phyloP scores from a whole-genome alignment of 1,140 invertebrate genomes.

The Drosophila ogumai region DNA sequence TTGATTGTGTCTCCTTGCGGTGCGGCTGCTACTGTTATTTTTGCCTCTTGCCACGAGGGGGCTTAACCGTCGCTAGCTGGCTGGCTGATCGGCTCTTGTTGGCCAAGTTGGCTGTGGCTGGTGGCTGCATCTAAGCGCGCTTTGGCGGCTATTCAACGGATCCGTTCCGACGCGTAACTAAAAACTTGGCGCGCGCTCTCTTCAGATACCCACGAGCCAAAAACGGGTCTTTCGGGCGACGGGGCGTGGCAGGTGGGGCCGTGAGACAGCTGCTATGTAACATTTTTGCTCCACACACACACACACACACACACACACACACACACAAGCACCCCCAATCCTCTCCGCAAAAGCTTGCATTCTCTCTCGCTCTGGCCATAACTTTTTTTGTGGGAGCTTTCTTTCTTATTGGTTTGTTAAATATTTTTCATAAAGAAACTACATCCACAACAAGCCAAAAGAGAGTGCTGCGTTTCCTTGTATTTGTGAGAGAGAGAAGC shows the following conservation, averaged over 20 bases:
- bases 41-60: slow-evolving; percentile 17
- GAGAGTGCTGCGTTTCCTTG: slow-evolving; percentile 19
- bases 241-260: slow-evolving; percentile 37
- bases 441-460: slow-evolving; percentile 23
- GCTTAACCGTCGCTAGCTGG: slow-evolving; percentile 51
- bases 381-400: slow-evolving; percentile 44
- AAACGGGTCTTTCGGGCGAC: slow-evolving; percentile 67
- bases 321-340: slow-evolving; percentile 11
- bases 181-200: slow-evolving; percentile 81
- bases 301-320: slow-evolving; percentile 16
- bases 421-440: slow-evolving; percentile 49
- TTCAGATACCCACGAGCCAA: slow-evolving; percentile 62
- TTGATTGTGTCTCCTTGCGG: slow-evolving; percentile 20
- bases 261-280: slow-evolving; percentile 58
- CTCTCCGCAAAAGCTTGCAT: slow-evolving; percentile 52
- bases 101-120: slow-evolving; percentile 51
- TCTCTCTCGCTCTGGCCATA: slow-evolving; percentile 27
- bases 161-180: slow-evolving; percentile 81
- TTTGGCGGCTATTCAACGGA: slow-evolving; percentile 77
- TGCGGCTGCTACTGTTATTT: slow-evolving; percentile 24
- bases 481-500: slow-evolving; percentile 27
- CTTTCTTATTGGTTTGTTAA: slow-evolving; percentile 55
- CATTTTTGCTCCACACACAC: slow-evolving; percentile 36
- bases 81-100: slow-evolving; percentile 46
- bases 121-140: slow-evolving; percentile 72